Evolutionary conservation across 2,113 vertebrate species (phyloP).

Genomic region (Lepisosteus oculatus): DNA sequence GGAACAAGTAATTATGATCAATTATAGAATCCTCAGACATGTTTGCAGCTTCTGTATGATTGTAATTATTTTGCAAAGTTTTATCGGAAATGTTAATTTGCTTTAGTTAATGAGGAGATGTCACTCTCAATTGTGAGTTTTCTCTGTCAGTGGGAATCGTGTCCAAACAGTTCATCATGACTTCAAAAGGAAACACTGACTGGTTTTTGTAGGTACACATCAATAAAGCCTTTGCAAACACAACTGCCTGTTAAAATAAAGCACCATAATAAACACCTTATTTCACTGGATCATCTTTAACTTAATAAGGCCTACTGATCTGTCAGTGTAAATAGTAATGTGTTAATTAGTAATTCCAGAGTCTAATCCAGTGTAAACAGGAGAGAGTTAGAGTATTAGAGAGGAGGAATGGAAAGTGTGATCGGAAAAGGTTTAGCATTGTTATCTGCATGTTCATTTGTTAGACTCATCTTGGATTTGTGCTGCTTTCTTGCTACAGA

Average conservation of each 20-base stretch:
- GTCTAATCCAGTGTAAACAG: conserved; percentile 60
- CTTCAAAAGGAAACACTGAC: conserved; percentile 44
- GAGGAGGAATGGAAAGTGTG: conserved; percentile 24
- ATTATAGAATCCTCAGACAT: not conserved
- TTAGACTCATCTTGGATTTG: no score
- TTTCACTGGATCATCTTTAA: conserved; percentile 67
- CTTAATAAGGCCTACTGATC: conserved; percentile 65
- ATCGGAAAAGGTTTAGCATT: conserved; percentile 21
- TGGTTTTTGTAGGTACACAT: conserved; percentile 46
- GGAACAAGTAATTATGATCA: no score
- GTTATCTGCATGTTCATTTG: conserved; percentile 8
- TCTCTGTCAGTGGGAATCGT: not conserved
- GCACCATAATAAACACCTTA: conserved; percentile 60
- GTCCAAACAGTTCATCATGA: conserved; percentile 19
- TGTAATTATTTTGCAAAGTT: conserved; percentile 22
- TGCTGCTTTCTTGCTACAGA: no score
- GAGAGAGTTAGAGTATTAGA: conserved; percentile 43
- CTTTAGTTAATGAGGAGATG: conserved; percentile 30
- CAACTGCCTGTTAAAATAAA: conserved; percentile 36
- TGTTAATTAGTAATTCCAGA: conserved; percentile 71
- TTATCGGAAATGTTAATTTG: conserved; percentile 32
- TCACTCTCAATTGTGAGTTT: conserved; percentile 5
- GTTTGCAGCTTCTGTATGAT: conserved; percentile 16
- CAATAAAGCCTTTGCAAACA: conserved; percentile 54
- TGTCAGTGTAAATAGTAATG: conserved; percentile 68